Base-by-base conservation (phyloP, 1,140 invertebrate species). In the Plodia interpunctella region DNA sequence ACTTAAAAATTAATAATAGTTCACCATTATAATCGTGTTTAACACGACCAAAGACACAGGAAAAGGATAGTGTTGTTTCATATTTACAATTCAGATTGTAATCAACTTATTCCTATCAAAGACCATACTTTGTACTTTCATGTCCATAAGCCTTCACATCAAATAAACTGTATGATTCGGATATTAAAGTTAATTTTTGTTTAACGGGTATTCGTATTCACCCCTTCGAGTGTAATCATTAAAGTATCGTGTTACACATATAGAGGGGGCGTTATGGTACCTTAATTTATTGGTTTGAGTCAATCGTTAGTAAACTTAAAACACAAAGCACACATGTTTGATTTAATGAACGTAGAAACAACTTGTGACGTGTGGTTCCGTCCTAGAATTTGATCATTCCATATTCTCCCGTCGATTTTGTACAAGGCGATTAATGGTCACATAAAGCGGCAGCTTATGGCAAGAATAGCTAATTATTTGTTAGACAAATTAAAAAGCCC, bases 221-320 rank as follows among this genome's bases (percentile, higher is more conserved):
- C 38, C 38, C 38, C 15, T 11, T 38, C 5, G 2, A 11, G 38
- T 44, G 4, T 53, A 53, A 52, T 52, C 1, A 21, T 52, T 52
- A 52, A 11, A 52, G 50, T 53, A 53, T 53, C 51, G n/a, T 25
- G 19, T 53, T 53, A 53, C 51, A 20, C 20, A 53, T 25, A 53
- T 20, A 28, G 21, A 53, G 51, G 51, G 51, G 5, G 51, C 6
- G 6, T 53, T 25, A 53, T 53, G 28, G 51, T 53, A 10, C 51
- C 19, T 53, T 13, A 21, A 53, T 53, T 53, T 53, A 53, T 25
- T 17, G 38, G 38, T 44, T 44, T 44, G 2, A 15, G 38, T 15
- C 38, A 44, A 44, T 44, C 38, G 38, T 44, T 44, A 44, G 38
- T 17, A 2, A 15, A 44, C 6, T 15, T 44, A 4, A 15, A 44